Evolutionary conservation across 1,140 invertebrate species (phyloP).

Genomic region (Trichomalopsis sarcophagae): DNA sequence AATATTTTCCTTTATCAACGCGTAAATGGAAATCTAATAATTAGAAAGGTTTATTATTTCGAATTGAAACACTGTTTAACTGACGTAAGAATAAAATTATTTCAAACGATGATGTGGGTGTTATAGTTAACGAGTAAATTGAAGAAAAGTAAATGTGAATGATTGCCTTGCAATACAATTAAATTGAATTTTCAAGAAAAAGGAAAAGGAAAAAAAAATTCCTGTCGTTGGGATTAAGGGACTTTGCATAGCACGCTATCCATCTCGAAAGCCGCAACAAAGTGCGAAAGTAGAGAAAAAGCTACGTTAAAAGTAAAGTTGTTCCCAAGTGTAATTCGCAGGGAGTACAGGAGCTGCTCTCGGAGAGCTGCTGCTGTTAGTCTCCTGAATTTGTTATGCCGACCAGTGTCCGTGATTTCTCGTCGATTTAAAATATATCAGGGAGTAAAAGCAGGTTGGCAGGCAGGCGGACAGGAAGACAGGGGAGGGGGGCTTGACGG

Average conservation of each 20-base stretch:
- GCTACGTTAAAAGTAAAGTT: slow-evolving; percentile 36
- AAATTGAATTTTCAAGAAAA: not conserved
- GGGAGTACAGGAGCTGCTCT: not conserved
- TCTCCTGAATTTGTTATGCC: slow-evolving; percentile 26
- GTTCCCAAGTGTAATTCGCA: slow-evolving; percentile 31
- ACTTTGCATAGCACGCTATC: not conserved
- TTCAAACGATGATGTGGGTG: no score
- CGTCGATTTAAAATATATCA: slow-evolving; percentile 22
- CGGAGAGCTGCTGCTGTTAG: not conserved
- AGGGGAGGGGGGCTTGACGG: not conserved
- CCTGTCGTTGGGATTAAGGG: not conserved
- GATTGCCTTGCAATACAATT: not conserved
- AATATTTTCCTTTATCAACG: no score
- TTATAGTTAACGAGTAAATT: no score
- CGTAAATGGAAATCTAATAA: no score
- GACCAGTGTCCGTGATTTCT: slow-evolving; percentile 22
- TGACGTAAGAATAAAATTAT: no score
- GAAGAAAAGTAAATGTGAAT: no score
- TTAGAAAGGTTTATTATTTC: no score
- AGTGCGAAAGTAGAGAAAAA: slow-evolving; percentile 2
- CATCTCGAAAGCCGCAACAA: not conserved
- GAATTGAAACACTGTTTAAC: no score
- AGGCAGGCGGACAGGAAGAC: not conserved
- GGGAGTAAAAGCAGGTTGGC: not conserved
- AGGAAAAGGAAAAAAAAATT: not conserved